Percentiles rank a stretch among this genome's conserved stretches.
Conservation (phyloP, 2,797 vertebrate species). For the Sebastes itinus region DNA sequence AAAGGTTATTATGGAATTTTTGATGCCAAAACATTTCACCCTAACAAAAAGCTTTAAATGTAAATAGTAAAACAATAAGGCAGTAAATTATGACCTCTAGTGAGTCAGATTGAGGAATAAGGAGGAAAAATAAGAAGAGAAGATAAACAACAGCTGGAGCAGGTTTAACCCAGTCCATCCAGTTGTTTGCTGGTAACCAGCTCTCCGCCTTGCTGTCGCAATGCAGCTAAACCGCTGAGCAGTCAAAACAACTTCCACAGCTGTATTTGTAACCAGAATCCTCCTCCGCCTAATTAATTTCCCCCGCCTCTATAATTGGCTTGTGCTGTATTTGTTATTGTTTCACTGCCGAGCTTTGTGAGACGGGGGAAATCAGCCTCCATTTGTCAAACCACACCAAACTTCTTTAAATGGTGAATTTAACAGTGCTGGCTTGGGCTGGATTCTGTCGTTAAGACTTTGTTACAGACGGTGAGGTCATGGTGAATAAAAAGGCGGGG, state of each 20-base stretch:
- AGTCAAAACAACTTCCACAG: constrained; percentile 27
- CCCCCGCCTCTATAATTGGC: constrained; percentile 17
- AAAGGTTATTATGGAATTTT: too few relatives aligned
- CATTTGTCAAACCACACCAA: constrained; percentile 10
- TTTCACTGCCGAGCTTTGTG: constrained; percentile 1
- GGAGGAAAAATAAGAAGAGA: neutral
- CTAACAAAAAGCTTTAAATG: too few relatives aligned
- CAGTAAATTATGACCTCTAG: neutral
- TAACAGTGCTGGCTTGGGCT: neutral
- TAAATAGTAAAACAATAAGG: neutral
- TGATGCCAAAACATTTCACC: too few relatives aligned
- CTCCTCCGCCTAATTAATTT: constrained; percentile 19
- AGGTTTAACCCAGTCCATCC: neutral
- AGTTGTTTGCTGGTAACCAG: constrained; percentile 25
- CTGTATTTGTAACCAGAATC: constrained; percentile 36
- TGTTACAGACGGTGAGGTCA: constrained; percentile 33
- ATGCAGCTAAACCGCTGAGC: constrained; percentile 31
- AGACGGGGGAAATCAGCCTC: constrained; percentile 13
- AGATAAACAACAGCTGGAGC: neutral
- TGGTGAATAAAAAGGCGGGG: neutral
- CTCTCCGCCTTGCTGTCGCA: constrained; percentile 7
- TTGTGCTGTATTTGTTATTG: constrained; percentile 34
- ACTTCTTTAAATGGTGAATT: neutral
- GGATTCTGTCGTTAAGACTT: constrained; percentile 1
- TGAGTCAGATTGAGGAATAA: neutral